Evolutionary conservation across 1,140 invertebrate genomes (phyloP).

Genomic region (Calycopis cecrops): DNA sequence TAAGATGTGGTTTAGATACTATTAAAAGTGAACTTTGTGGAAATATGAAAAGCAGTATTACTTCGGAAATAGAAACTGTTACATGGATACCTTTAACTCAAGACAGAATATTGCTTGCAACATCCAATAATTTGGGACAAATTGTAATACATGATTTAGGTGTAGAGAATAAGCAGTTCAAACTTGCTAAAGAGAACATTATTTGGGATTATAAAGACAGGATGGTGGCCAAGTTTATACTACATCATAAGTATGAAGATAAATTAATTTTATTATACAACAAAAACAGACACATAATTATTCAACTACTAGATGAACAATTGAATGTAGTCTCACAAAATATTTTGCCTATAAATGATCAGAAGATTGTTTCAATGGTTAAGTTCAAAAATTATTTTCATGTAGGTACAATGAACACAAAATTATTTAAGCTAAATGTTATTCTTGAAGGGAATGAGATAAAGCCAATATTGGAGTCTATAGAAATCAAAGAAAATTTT

Average conservation of each 20-base stretch:
- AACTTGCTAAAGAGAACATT: conserved; percentile 19
- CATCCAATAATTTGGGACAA: conserved; percentile 38
- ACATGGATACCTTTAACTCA: conserved; percentile 37
- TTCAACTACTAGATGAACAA: conserved; percentile 41
- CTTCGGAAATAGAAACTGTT: conserved; percentile 32
- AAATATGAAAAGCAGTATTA: conserved; percentile 23
- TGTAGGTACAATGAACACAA: conserved; percentile 42
- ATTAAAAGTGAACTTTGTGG: conserved; percentile 26
- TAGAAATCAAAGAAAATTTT: conserved; percentile 41
- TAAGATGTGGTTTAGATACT: conserved; percentile 23
- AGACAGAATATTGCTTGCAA: conserved; percentile 34
- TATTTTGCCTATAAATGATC: conserved; percentile 47
- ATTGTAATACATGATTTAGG: conserved; percentile 35
- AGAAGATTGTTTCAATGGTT: conserved; percentile 41
- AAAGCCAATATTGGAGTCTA: conserved; percentile 23
- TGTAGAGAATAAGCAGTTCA: conserved; percentile 29
- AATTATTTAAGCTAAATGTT: conserved; percentile 42
- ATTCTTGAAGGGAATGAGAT: conserved; percentile 23
- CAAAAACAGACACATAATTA: conserved; percentile 55
- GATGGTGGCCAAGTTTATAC: conserved; percentile 38
- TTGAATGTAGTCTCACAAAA: conserved; percentile 38
- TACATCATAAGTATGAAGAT: conserved; percentile 30
- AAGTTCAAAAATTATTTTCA: conserved; percentile 31
- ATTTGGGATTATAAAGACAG: conserved; percentile 50
- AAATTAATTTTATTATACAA: conserved; percentile 40